These are phyloP conservation scores for Sinocyclocheilus anshuiensis DNA, from an alignment of 2,113 vertebrate species.

Conservation along the genomic window DNA sequence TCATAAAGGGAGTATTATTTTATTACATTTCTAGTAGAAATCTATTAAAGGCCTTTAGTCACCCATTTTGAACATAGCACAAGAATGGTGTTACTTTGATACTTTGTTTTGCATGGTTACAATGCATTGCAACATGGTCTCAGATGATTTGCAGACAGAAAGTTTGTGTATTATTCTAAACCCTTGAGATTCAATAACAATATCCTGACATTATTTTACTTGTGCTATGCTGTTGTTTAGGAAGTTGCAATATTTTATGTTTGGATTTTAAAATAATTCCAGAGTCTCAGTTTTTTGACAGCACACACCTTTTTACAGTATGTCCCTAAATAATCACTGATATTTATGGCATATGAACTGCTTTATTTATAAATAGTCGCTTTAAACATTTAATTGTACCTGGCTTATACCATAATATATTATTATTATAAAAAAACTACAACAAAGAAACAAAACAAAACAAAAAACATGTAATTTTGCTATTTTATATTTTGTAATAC, in stretches of 20 bases:
- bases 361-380: no score
- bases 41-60: neutral
- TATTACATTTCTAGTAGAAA: neutral
- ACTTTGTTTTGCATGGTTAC: conserved; percentile 37
- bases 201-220: neutral
- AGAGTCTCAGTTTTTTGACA: no score
- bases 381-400: no score
- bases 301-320: no score
- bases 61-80: neutral
- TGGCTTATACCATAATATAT: no score
- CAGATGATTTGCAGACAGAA: neutral
- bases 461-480: no score
- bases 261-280: neutral
- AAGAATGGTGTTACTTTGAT: conserved; percentile 20
- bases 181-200: neutral
- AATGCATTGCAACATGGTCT: conserved; percentile 32
- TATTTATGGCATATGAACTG: no score
- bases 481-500: no score
- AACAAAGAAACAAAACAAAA: no score
- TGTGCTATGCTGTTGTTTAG: neutral
- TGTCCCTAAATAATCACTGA: no score
- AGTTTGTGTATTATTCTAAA: neutral
- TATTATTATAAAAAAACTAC: no score
- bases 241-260: neutral
- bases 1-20: neutral